These are phyloP conservation scores for Hassar affinis DNA, from an alignment of 2,113 vertebrate species.

Conservation along the genomic window DNA sequence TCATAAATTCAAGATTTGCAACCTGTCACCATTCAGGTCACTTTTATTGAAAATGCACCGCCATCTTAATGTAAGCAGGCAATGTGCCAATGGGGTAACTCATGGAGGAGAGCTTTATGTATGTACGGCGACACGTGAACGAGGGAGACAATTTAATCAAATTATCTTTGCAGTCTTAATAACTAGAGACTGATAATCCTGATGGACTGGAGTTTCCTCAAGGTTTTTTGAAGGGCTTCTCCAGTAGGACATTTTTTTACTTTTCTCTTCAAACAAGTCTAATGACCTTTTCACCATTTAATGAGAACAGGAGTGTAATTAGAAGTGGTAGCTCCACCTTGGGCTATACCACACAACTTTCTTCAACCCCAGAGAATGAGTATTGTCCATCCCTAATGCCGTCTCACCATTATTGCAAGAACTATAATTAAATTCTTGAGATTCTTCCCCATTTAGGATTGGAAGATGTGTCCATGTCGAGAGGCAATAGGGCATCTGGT, in stretches of 20 bases:
- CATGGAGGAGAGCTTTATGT: slow-evolving; percentile 56
- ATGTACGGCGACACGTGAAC: slow-evolving; percentile 47
- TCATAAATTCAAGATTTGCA: slow-evolving; percentile 48
- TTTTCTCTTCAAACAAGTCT: slow-evolving; percentile 59
- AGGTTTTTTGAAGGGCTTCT: slow-evolving; percentile 61
- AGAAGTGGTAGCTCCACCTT: slow-evolving; percentile 40
- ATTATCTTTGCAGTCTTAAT: slow-evolving; percentile 58
- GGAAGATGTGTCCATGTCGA: neutral
- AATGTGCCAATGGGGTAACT: slow-evolving; percentile 34
- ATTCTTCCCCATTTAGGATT: slow-evolving; percentile 26
- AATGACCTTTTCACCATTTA: slow-evolving; percentile 66
- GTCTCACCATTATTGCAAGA: slow-evolving; percentile 39
- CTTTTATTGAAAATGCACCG: slow-evolving; percentile 47
- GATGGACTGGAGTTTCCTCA: slow-evolving; percentile 59
- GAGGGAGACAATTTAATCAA: slow-evolving; percentile 50
- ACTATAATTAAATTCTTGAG: slow-evolving; percentile 56
- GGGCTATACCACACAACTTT: slow-evolving; percentile 30
- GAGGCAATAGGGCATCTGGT: neutral
- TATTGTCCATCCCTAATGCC: slow-evolving; percentile 56
- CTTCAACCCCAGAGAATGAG: slow-evolving; percentile 35
- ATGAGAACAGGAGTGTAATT: slow-evolving; percentile 78
- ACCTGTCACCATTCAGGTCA: slow-evolving; percentile 32
- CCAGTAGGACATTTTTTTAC: slow-evolving; percentile 53
- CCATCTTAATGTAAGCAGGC: slow-evolving; percentile 46
- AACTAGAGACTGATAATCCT: slow-evolving; percentile 50